These are phyloP conservation scores for Actinemys pallida DNA, from an alignment of 2,113 vertebrate species.

Conservation along the genomic window DNA sequence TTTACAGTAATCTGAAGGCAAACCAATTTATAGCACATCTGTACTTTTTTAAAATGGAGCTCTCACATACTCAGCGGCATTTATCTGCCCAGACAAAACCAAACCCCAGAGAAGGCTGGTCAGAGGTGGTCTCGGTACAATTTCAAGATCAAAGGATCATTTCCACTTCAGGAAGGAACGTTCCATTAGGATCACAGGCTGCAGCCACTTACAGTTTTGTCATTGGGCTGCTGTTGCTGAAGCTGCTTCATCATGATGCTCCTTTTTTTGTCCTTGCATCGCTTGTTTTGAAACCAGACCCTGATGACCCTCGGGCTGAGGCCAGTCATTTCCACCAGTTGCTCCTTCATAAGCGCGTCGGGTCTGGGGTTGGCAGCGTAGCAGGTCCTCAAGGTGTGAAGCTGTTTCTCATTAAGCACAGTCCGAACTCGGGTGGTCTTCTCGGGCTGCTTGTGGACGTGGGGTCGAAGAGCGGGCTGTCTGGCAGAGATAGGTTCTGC, in stretches of 20 bases:
- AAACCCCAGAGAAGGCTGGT: neutral
- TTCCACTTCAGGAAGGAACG: neutral
- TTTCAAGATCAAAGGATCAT: neutral
- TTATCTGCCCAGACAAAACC: neutral
- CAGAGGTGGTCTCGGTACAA: neutral
- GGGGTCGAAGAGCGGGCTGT: constrained; percentile 93
- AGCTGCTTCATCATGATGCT: constrained; percentile 98
- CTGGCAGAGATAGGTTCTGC: constrained; percentile 98
- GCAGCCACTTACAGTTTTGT: constrained; percentile 92
- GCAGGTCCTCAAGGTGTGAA: constrained; percentile 98
- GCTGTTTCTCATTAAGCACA: constrained; percentile 98
- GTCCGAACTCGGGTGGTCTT: constrained; percentile 98
- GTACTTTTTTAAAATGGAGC: neutral
- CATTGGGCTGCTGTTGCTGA: constrained; percentile 96
- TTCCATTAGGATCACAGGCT: neutral
- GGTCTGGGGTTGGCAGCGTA: constrained; percentile 98
- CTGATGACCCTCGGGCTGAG: constrained; percentile 97
- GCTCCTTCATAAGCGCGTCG: constrained; percentile 99
- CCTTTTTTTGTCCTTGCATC: constrained; percentile 98
- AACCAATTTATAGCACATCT: neutral
- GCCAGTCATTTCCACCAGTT: constrained; percentile 98
- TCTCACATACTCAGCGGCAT: neutral
- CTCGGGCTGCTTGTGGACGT: constrained; percentile 98
- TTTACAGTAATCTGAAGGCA: neutral
- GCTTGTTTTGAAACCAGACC: constrained; percentile 99